phyloP scores from a whole-genome alignment of 2,113 vertebrate species.

The Sprattus sprattus region DNA sequence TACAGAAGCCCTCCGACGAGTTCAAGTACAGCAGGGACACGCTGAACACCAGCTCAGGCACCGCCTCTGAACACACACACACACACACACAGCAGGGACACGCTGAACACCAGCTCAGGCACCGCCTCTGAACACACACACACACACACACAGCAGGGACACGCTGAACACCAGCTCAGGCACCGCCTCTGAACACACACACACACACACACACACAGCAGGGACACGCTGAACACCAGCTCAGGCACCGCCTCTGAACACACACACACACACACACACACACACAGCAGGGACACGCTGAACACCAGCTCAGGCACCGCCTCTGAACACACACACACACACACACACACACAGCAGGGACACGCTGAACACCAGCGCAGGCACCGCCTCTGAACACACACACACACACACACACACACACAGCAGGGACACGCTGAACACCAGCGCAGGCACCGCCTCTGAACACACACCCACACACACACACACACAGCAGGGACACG shows the following conservation, averaged over 20 bases:
- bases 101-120: too few species aligned
- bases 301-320: constrained; percentile 18
- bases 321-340: constrained; percentile 20
- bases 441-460: constrained; percentile 28
- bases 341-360: constrained; percentile 1
- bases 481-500: background rate
- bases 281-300: background rate
- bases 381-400: too few species aligned
- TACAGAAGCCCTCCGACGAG: constrained; percentile 29
- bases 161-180: too few species aligned
- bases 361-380: too few species aligned
- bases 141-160: too few species aligned
- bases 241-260: too few species aligned
- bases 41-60: constrained; percentile 27
- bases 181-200: too few species aligned
- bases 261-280: too few species aligned
- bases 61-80: constrained; percentile 8
- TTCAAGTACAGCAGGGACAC: constrained; percentile 30
- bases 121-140: constrained; percentile 20
- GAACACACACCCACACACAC: background rate
- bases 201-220: background rate
- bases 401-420: background rate
- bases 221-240: too few species aligned
- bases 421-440: constrained; percentile 23
- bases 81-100: background rate